Evolutionary conservation across 2,888 invertebrate genomes (phyloP), one percentile per base, ranked within the genome.

Genomic region (Neuroscelio doddi): DNA sequence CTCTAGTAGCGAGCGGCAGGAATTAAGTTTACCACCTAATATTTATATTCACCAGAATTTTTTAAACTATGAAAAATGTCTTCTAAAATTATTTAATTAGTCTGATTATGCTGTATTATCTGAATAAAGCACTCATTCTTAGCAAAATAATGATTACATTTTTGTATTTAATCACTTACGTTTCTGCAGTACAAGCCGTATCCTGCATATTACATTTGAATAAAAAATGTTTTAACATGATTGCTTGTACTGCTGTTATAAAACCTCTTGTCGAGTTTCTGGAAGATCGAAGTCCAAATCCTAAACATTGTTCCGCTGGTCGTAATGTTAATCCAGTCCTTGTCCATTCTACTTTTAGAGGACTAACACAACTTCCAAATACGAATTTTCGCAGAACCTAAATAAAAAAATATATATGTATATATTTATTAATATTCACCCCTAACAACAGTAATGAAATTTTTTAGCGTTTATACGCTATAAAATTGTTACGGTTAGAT

Each of bases 321-420:
- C 90, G 87, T 82, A 91, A 88, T 12, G 87, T 83, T n/a, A 92
- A 85, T 0, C 91, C 88, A 0, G 92, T 91, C 41, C 91, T 86
- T 14, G 90, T 85, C 92, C 92, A 92, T 81, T 92, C 92, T 0
- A 89, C 89, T 10, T 91, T 86, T n/a, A 92, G 90, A 1, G 91
- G 90, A 57, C 90, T 89, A 0, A 89, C 88, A 0, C 91, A 87
- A 0, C 89, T 89, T 1, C 91, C 92, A 75, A 92, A 92, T 3
- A 90, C 87, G 27, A 89, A 82, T 42, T 88, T 84, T 1, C 92
- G 87, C 1, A 92, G 83, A 30, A 89, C 89, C 92, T 92, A 38
- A 38, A 21, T 12, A 24, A 42, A n/a, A 53, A 34, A 12, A 29
- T n/a, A n/a, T n/a, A n/a, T n/a, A n/a, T n/a, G n/a, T n/a, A n/a